A percentile compares a stretch with the other conserved stretches of the same genome.
Evolutionary conservation across 2,797 vertebrate genomes (phyloP).

Genomic region (Gambelia wislizenii): DNA sequence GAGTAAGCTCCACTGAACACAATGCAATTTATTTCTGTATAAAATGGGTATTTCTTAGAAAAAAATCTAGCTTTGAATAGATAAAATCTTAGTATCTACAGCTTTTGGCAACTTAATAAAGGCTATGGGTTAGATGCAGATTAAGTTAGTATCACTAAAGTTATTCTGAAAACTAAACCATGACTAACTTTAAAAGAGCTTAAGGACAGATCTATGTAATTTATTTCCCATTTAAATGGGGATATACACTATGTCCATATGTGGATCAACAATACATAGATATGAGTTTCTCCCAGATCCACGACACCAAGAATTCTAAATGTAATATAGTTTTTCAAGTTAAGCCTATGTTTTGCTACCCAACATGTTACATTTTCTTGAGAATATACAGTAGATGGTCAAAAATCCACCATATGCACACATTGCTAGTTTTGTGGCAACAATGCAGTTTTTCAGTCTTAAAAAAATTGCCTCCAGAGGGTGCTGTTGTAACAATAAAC

Average conservation of each 20-base stretch:
- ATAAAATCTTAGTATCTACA: neutral
- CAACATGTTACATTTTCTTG: neutral
- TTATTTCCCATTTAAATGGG: neutral
- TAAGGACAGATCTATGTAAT: neutral
- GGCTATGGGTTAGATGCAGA: neutral
- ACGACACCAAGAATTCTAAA: neutral
- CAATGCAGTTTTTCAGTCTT: neutral
- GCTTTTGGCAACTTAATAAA: neutral
- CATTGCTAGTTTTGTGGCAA: neutral
- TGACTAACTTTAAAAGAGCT: neutral
- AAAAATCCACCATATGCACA: neutral
- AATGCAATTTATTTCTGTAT: neutral
- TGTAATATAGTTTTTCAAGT: neutral
- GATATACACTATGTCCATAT: neutral
- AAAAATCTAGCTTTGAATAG: neutral
- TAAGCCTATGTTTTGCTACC: neutral
- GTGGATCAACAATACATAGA: neutral
- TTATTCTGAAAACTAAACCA: neutral
- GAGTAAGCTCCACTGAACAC: neutral
- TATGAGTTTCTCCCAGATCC: neutral
- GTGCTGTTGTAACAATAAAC: neutral
- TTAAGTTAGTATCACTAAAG: neutral
- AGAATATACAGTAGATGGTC: neutral
- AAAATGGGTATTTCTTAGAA: neutral
- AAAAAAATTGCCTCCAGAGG: conserved; percentile 44